Evolutionary conservation across 2,113 vertebrate species (phyloP), one percentile per base, ranked within the genome.

Genomic region (Varanus salvator): DNA sequence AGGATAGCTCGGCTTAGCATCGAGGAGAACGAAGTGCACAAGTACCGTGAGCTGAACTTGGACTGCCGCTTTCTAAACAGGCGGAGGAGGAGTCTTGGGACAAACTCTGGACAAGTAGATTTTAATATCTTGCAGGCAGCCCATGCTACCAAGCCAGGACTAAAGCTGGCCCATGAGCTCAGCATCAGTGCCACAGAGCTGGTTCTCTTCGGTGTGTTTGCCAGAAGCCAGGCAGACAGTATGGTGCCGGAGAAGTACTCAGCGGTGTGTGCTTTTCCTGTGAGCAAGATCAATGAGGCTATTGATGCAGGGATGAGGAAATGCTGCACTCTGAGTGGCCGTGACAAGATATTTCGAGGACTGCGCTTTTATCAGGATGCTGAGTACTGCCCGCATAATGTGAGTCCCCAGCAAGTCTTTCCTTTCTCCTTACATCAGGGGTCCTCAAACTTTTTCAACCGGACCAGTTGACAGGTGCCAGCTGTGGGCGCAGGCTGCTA

Each of bases 91-190:
- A 90, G 80, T 54, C 38, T 82, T 84, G 86, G 15, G 91, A 23
- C 57, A 89, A 57, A 92, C 1, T 34, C 96, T 77, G 66, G 57
- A 9, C 95, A 97, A 3, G 93, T 98, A 0, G 90, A 97, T 52
- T 99, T 98, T 96, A 98, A 98, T 0, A 95, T 98, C 34, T 96
- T 99, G 87, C 98, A 98, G 93, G 99, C 98, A 0, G 99, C 99
- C 23, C 98, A 99, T 3, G 86, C 97, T 0, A 95, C 98, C 52
- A 96, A 44, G 0, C 98, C 98, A 0, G 98, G 98, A 0, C 29
- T 96, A 31, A 97, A 95, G n/a, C 96, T 99, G 87, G 98, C 98
- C 0, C 85, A 95, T 0, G 98, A 99, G 85, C 95, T 99, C 0
- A 97, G 97, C 57, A 95, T 98, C 0, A 90, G 96, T 0, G 86